A percentile compares a stretch with the other conserved stretches of the same genome.
These are phyloP conservation scores for Syngnathus scovelli DNA, from an alignment of 2,113 vertebrate genomes.

Conservation along the genomic window DNA sequence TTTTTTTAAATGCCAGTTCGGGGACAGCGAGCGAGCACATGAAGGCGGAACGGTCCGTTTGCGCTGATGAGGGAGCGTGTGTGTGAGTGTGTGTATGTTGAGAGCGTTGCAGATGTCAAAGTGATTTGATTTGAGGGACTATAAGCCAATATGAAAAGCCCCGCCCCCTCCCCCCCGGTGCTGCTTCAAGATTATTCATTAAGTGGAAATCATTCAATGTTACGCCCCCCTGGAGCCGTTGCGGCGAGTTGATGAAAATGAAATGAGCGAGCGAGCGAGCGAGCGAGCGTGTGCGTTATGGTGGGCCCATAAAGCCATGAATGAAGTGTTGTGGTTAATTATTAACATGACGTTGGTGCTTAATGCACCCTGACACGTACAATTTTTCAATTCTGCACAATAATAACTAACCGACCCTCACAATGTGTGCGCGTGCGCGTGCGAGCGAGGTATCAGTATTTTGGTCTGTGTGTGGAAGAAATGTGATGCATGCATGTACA, in stretches of 20 bases:
- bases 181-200: neutral
- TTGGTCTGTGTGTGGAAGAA: no score
- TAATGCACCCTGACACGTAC: neutral
- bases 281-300: neutral
- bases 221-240: neutral
- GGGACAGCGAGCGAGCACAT: neutral
- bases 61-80: neutral
- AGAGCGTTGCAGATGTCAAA: neutral
- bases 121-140: slow-evolving; percentile 2
- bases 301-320: neutral
- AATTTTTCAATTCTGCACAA: neutral
- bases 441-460: no score
- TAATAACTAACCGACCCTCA: neutral
- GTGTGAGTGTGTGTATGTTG: neutral
- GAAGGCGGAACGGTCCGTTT: neutral
- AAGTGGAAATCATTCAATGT: neutral
- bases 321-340: neutral
- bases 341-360: neutral
- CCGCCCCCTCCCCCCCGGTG: neutral
- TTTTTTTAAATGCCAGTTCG: neutral
- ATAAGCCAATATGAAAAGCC: neutral
- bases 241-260: neutral
- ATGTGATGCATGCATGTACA: no score
- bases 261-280: neutral
- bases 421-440: neutral